These are phyloP conservation scores for Charadrius vociferus DNA, from an alignment of 2,113 vertebrate species.

Conservation along the genomic window DNA sequence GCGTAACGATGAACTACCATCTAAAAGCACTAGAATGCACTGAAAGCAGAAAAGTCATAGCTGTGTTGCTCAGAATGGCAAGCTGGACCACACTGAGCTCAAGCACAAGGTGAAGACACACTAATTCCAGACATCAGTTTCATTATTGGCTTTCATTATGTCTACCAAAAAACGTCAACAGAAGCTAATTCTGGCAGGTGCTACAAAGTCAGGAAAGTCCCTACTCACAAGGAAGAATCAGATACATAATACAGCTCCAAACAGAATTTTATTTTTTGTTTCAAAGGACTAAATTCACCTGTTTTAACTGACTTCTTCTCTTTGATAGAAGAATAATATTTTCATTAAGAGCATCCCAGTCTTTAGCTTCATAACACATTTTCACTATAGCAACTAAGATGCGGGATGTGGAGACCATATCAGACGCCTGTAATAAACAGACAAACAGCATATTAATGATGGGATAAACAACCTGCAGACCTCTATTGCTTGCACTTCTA, in stretches of 20 bases:
- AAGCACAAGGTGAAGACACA: background rate
- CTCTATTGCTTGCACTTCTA: background rate
- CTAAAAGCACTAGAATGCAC: background rate
- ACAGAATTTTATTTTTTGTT: background rate
- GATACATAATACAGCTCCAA: background rate
- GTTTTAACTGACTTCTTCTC: constrained; percentile 96
- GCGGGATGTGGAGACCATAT: constrained; percentile 96
- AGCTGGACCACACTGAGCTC: background rate
- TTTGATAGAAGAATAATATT: constrained; percentile 97
- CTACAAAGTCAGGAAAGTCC: background rate
- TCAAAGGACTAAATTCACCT: constrained; percentile 76
- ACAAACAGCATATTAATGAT: background rate
- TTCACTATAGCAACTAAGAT: constrained; percentile 96
- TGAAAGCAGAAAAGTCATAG: background rate
- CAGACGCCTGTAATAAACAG: constrained; percentile 85
- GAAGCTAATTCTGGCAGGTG: background rate
- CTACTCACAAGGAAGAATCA: background rate
- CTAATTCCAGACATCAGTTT: background rate
- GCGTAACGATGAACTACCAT: background rate
- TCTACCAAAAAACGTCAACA: background rate
- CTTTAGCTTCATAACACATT: constrained; percentile 96
- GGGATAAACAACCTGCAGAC: background rate
- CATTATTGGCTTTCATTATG: background rate
- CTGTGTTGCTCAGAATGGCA: background rate
- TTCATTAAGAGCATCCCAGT: constrained; percentile 97